Evolutionary conservation across 2,113 vertebrate genomes (phyloP).

Genomic region (Antennarius striatus): DNA sequence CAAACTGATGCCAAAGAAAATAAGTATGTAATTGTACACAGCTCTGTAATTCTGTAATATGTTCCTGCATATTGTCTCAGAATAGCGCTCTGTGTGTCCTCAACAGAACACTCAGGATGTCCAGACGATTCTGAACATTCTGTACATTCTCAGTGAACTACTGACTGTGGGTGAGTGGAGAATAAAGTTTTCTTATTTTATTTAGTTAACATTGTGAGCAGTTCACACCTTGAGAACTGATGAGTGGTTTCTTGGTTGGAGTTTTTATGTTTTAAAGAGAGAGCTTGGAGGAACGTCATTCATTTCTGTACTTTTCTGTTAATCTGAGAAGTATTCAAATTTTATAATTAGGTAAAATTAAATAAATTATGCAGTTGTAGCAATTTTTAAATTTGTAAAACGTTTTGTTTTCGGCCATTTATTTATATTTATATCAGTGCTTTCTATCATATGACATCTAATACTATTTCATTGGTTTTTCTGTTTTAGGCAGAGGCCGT

Average conservation of each 20-base stretch:
- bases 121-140: slow-evolving; percentile 90
- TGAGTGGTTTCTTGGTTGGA: neutral
- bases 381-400: neutral
- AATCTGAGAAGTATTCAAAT: neutral
- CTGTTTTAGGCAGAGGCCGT: slow-evolving; percentile 85
- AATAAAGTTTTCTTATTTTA: neutral
- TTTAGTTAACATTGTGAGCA: neutral
- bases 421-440: too few species aligned
- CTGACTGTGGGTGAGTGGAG: slow-evolving; percentile 86
- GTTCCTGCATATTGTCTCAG: slow-evolving; percentile 8
- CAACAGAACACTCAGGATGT: slow-evolving; percentile 89
- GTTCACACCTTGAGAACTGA: neutral
- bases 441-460: neutral
- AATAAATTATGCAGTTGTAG: neutral
- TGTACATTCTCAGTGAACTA: slow-evolving; percentile 92
- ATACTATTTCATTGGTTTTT: slow-evolving; percentile 9
- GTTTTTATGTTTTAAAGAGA: too few species aligned
- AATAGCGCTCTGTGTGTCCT: slow-evolving; percentile 46
- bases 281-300: too few species aligned
- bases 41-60: neutral
- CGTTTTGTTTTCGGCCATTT: too few species aligned
- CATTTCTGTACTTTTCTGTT: too few species aligned
- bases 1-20: neutral
- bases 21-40: neutral
- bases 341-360: neutral